These are phyloP conservation scores for Drosophila quadrilineata DNA, from an alignment of 1,140 invertebrate genomes.

Conservation along the genomic window DNA sequence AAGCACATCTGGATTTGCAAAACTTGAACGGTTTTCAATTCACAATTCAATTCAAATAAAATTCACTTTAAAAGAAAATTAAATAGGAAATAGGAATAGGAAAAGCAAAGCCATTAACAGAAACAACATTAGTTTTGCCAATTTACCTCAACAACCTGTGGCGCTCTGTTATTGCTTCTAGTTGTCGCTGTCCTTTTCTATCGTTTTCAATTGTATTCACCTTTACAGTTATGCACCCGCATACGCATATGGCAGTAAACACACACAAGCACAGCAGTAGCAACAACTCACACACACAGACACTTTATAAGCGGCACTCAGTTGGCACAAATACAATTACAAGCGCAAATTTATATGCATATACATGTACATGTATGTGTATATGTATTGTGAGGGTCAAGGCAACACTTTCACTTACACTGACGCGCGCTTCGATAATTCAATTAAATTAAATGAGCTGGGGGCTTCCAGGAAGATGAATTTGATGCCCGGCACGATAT, in stretches of 20 bases:
- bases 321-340: constrained; percentile 18
- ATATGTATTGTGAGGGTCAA: constrained; percentile 25
- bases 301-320: not conserved
- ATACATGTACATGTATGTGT: not conserved
- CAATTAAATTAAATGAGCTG: constrained; percentile 35
- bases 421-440: constrained; percentile 24
- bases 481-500: constrained; percentile 11
- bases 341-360: constrained; percentile 13
- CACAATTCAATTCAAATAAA: constrained; percentile 16
- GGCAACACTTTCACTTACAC: constrained; percentile 32
- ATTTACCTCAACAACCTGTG: constrained; percentile 8
- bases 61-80: not conserved
- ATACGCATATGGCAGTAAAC: constrained; percentile 22
- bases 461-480: constrained; percentile 5
- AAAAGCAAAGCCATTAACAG: too few relatives aligned
- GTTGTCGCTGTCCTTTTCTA: not conserved
- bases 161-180: not conserved
- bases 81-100: too few relatives aligned
- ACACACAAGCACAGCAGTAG: constrained; percentile 13
- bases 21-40: too few relatives aligned
- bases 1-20: constrained; percentile 10
- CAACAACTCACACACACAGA: constrained; percentile 5
- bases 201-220: too few relatives aligned
- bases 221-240: constrained; percentile 45
- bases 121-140: constrained; percentile 44